These are phyloP conservation scores for Manacus vitellinus DNA, from an alignment of 2,113 vertebrate species.

Conservation along the genomic window DNA sequence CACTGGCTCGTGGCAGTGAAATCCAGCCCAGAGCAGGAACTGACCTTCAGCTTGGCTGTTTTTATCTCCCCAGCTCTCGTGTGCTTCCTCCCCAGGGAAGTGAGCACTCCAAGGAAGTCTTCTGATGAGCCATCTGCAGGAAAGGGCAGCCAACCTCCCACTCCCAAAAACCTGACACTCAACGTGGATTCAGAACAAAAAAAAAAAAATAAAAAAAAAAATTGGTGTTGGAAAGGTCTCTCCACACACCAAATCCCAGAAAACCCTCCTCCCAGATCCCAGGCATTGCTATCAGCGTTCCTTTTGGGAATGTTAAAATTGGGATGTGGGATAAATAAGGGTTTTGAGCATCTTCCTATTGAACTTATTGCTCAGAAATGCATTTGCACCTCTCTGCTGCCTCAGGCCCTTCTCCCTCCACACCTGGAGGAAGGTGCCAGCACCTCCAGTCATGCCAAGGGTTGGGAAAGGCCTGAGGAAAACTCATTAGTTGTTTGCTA, in stretches of 20 bases:
- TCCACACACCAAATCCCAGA: neutral
- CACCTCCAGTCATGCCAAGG: neutral
- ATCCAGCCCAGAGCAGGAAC: neutral
- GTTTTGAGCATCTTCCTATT: neutral
- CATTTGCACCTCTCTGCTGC: neutral
- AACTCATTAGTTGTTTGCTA: neutral
- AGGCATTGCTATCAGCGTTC: neutral
- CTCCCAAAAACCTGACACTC: neutral
- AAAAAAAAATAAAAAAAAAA: neutral
- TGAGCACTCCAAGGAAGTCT: neutral
- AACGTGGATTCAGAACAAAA: neutral
- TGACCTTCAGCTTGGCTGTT: constrained; percentile 44
- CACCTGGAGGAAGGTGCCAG: neutral
- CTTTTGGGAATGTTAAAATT: neutral
- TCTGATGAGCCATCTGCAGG: constrained; percentile 27
- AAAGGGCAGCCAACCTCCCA: constrained; percentile 44
- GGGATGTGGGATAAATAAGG: neutral
- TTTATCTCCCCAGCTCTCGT: neutral
- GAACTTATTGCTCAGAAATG: neutral
- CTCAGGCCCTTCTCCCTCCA: neutral
- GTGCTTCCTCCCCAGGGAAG: neutral
- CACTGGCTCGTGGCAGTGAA: neutral
- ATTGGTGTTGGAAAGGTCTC: neutral
- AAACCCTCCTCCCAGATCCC: neutral
- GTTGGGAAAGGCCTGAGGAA: neutral